A percentile compares a stretch with the other conserved stretches of the same genome.
These are phyloP conservation scores for Ellobius talpinus DNA, from an alignment of 2,113 vertebrate species.

Conservation along the genomic window DNA sequence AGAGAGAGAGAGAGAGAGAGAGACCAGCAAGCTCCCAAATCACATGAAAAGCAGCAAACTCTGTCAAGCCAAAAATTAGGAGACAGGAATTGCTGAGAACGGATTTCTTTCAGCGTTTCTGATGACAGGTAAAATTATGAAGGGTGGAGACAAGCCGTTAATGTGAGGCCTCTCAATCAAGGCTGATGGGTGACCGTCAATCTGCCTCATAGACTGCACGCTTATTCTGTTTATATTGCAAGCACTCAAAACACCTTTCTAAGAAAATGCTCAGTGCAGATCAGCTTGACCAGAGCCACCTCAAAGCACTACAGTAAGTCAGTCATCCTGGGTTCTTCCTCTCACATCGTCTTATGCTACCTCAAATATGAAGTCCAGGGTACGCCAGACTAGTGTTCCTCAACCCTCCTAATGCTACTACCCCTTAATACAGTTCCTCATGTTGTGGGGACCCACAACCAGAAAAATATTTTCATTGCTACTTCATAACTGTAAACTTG, in stretches of 20 bases:
- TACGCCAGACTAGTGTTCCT: not conserved
- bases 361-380: not conserved
- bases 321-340: not conserved
- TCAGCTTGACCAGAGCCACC: not conserved
- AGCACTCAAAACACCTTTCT: not conserved
- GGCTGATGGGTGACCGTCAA: not conserved
- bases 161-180: not conserved
- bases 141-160: not conserved
- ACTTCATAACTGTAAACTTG: not conserved
- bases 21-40: not conserved
- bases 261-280: not conserved
- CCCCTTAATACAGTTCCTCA: not conserved
- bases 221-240: conserved; percentile 15
- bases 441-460: not conserved
- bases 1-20: not conserved
- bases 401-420: not conserved
- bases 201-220: not conserved
- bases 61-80: not conserved
- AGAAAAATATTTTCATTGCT: not conserved
- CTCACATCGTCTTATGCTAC: fast-evolving
- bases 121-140: conserved; percentile 41
- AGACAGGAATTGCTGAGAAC: not conserved
- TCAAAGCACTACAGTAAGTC: not conserved
- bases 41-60: not conserved
- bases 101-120: conserved; percentile 4